Evolutionary conservation across 2,113 vertebrate species (phyloP).

Genomic region (Alouatta palliata): DNA sequence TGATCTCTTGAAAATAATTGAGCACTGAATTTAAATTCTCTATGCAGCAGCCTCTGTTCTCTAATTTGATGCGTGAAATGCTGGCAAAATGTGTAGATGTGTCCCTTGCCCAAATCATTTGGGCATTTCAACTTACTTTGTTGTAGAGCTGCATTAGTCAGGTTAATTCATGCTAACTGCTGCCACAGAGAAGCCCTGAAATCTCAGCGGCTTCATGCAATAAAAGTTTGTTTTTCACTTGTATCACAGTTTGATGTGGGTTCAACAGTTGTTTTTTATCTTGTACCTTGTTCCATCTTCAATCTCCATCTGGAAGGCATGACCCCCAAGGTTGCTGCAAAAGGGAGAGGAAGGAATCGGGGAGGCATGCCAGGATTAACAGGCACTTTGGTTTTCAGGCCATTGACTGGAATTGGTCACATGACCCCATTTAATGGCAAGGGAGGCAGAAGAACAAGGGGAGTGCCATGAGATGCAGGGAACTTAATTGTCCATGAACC

Average conservation of each 20-base stretch:
- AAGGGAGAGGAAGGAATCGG: accelerated
- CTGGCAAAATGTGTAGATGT: background rate
- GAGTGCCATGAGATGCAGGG: accelerated
- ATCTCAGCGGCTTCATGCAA: background rate
- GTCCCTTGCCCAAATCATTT: background rate
- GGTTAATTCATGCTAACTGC: background rate
- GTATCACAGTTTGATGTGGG: background rate
- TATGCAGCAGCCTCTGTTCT: background rate
- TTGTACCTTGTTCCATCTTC: background rate
- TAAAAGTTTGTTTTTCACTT: background rate
- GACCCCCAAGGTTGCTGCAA: too few relatives aligned
- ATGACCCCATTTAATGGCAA: background rate
- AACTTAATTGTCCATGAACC: background rate
- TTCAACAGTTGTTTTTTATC: background rate
- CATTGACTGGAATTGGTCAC: background rate
- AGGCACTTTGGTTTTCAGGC: background rate
- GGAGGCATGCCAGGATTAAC: accelerated
- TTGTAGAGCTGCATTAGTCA: too few relatives aligned
- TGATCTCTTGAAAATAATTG: background rate
- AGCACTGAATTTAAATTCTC: background rate
- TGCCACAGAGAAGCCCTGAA: background rate
- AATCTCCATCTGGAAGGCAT: background rate
- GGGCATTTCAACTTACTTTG: background rate
- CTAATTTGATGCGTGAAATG: background rate
- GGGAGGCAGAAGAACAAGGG: background rate